Percentiles rank a stretch among this genome's conserved stretches.
Conservation (phyloP, 2,797 vertebrate genomes). For the Champsocephalus gunnari region DNA sequence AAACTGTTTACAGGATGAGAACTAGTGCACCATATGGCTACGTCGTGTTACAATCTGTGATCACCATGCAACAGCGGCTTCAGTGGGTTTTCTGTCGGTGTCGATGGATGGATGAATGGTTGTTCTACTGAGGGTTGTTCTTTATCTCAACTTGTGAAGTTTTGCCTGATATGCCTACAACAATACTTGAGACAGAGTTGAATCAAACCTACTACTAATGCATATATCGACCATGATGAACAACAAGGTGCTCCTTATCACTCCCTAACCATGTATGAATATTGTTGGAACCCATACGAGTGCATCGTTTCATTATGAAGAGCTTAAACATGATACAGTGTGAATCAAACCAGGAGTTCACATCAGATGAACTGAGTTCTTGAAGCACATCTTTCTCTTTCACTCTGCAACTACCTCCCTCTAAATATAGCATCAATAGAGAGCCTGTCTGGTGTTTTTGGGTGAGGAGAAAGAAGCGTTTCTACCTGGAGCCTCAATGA, state of each 20-base stretch:
- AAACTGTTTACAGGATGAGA: constrained; percentile 7
- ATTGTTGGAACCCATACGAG: background rate
- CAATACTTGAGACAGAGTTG: constrained; percentile 1
- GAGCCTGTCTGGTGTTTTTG: constrained; percentile 68
- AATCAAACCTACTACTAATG: constrained; percentile 1
- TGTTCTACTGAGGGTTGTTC: constrained; percentile 31
- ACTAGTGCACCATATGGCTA: constrained; percentile 31
- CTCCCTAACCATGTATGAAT: background rate
- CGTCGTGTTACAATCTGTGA: constrained; percentile 46
- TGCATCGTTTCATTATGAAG: constrained; percentile 19
- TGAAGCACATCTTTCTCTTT: constrained; percentile 64
- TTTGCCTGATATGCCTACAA: constrained; percentile 15
- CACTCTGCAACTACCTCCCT: constrained; percentile 59
- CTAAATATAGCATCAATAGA: constrained; percentile 84
- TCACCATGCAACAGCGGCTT: constrained; percentile 49
- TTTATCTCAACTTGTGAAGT: constrained; percentile 31
- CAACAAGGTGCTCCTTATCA: background rate
- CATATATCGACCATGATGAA: background rate
- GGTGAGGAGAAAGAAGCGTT: constrained; percentile 73
- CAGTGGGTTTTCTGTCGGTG: constrained; percentile 5
- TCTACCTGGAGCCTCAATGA: constrained; percentile 73
- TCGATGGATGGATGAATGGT: constrained; percentile 21
- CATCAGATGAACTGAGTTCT: constrained; percentile 51
- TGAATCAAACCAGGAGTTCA: constrained; percentile 47
- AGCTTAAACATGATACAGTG: constrained; percentile 15